Evolutionary conservation across 2,113 vertebrate species (phyloP), one percentile per base, ranked within the genome.

Genomic region (Leptocoma aspasia): DNA sequence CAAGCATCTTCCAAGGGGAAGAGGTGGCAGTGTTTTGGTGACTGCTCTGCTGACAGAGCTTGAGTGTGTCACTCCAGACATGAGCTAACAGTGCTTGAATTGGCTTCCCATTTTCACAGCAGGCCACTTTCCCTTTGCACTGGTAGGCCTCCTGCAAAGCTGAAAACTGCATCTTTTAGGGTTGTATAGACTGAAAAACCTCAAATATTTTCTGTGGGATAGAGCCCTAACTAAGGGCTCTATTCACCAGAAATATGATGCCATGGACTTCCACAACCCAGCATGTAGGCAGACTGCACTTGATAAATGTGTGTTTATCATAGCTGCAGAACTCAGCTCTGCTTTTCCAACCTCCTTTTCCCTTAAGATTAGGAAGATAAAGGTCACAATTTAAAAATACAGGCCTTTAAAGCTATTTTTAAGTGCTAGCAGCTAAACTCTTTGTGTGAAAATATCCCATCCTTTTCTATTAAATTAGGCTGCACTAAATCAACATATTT

Each of bases 141-240:
- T 71, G 64, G 52, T n/a, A 64, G 79, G 78, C 59, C 83, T 97
- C 90, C 95, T 71, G 87, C 78, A 87, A 91, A 89, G 82, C 88
- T 86, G 77, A 95, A 94, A 95, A 96, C 95, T 95, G 84, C 82
- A 83, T 87, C 82, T 93, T 94, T 79, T 84, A 90, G 90, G 82
- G 81, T 82, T 93, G 86, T 80, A 95, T 45, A 83, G 85, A 73
- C 80, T 84, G 89, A 94, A 97, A 97, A 95, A 92, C 95, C 95
- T 95, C 96, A 97, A 97, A 83, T 93, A 97, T 97, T 96, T 97
- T 86, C 94, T 95, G 91, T 86, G 89, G 91, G 90, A 79, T 65
- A 81, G 53, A 94, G 65, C 68, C 61, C 78, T 95, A 88, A 96
- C 94, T 96, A 92, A 91, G 78, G 83, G 37, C 65, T 96, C 94